Evolutionary conservation across 2,888 invertebrate genomes (phyloP).

Genomic region (Drosophila yooni): DNA sequence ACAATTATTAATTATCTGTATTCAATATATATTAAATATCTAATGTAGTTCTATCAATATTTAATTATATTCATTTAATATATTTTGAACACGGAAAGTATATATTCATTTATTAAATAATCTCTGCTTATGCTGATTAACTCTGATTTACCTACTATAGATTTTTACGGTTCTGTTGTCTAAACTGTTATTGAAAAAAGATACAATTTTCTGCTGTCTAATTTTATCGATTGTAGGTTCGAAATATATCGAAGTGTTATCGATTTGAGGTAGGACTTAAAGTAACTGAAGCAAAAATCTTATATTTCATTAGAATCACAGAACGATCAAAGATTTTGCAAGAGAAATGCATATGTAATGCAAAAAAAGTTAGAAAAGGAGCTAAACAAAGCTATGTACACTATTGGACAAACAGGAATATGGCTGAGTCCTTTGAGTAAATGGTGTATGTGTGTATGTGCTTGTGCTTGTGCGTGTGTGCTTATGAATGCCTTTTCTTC

Average conservation of each 20-base stretch:
- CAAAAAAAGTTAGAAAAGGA: not conserved
- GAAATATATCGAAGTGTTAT: not conserved
- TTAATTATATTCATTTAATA: not conserved
- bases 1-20: not conserved
- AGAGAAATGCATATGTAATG: not conserved
- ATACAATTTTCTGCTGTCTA: not conserved
- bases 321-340: not conserved
- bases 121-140: not conserved
- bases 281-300: not conserved
- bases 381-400: not conserved
- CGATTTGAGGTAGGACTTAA: not conserved
- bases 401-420: not conserved
- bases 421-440: not conserved
- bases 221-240: not conserved
- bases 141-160: not conserved
- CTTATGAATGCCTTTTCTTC: constrained; percentile 35
- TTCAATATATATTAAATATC: not conserved
- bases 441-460: not conserved
- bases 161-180: no score
- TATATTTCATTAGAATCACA: not conserved
- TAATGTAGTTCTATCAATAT: not conserved
- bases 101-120: not conserved
- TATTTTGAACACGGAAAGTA: not conserved
- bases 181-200: not conserved
- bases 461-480: constrained; percentile 1